Evolutionary conservation across 2,888 invertebrate genomes (phyloP), one percentile per base, ranked within the genome.

Genomic region (Caenorhabditis sp.): DNA sequence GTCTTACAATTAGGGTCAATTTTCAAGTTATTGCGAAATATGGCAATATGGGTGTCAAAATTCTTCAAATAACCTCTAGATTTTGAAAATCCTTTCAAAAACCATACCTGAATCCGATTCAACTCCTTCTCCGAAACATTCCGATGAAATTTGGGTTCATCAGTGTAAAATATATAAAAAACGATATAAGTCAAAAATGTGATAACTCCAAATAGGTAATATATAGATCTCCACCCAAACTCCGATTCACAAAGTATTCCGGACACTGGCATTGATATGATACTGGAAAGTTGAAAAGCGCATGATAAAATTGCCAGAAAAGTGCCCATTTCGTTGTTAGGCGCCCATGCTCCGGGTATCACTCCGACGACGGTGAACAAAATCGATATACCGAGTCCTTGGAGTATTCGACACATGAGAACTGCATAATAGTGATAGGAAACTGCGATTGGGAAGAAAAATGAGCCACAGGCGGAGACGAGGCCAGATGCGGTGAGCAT

Each of bases 191-290:
- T 58, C n/a, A 81, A 8, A 8, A 51, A 24, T 3, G 81, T 68
- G 18, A 81, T 13, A 9, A 18, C 35, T 0, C 81, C 77, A n/a
- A 65, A 64, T 0, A 68, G 24, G 20, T 82, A 82, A 24, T 82
- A 78, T 47, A 82, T 62, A 13, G 67, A 50, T 5, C 56, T 22
- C 82, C 82, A 82, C 2, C 82, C 82, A 4, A 62, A 51, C 11
- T 68, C 6, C 0, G 78, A 72, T 1, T 71, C 78, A 20, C 82
- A 82, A 3, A 82, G 40, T 1, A 69, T 35, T 13, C 72, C 82
- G 1, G 78, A 64, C 18, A 78, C 64, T 1, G 82, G 82, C 77
- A 78, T 82, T 13, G 61, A 65, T 2, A 82, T 53, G 32, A 80
- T 60, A 26, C 20, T 60, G 37, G 47, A 32, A 5, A 68, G 15